Evolutionary conservation across 2,797 vertebrate species (phyloP), one percentile per base, ranked within the genome.

Genomic region (Agapornis canus): DNA sequence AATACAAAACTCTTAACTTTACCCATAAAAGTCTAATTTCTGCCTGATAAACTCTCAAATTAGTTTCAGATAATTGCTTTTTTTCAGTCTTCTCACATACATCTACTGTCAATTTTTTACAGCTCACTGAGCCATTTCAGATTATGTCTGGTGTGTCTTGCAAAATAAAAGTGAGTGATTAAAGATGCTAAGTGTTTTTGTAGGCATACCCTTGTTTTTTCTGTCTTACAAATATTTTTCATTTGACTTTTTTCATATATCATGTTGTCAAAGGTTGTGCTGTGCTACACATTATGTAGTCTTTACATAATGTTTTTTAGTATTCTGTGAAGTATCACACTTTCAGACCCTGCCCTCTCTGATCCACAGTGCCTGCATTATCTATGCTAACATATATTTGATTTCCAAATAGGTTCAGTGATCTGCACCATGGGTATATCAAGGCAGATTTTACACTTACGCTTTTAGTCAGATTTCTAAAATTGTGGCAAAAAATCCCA

Each of bases 61-160:
- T 95, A 96, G 81, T 92, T 94, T 97, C 87, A 97, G 92, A 87
- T 95, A 96, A 97, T 95, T 96, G 86, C 87, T 90, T 96, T 96
- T 96, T 84, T 86, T 82, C 87, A 95, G 79, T 83, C 84, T 81
- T 93, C 83, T 94, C 76, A 75, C 72, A 93, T 93, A 82, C 42
- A 94, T 95, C 82, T 94, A 88, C 92, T 96, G 90, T 93, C 95
- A 96, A 76, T 93, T 92, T 88, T 94, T 97, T 96, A 88, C 83
- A 96, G 71, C 87, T 94, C 90, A 92, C 76, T 95, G 90, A 95
- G 70, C 90, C 71, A 90, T 92, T 95, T 86, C 90, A 92, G 95
- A 95, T 97, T 89, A 63, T 31, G 90, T 96, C 94, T 96, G 84
- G 75, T 95, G 91, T 89, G 94, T 90, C 88, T 90, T 82, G 75